These are phyloP conservation scores for Drosophila virilis DNA, from an alignment of 1,140 invertebrate species.

Conservation along the genomic window DNA sequence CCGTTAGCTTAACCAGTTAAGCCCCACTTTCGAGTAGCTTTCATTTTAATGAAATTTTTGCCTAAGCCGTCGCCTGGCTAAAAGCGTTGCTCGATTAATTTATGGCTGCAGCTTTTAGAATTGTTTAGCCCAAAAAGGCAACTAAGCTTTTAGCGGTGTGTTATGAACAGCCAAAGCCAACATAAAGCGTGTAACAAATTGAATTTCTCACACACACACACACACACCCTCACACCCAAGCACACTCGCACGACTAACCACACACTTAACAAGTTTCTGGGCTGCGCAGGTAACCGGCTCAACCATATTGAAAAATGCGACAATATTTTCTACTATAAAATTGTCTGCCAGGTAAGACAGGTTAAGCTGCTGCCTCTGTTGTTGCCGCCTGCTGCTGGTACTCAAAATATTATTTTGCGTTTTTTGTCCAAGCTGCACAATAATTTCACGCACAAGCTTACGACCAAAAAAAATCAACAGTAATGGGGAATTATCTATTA, in stretches of 20 bases:
- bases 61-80: constrained; percentile 15
- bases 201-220: constrained; percentile 66
- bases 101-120: constrained; percentile 64
- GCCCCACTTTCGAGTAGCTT: constrained; percentile 42
- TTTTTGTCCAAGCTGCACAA: constrained; percentile 35
- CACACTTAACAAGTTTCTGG: constrained; percentile 79
- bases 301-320: constrained; percentile 76
- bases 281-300: constrained; percentile 28
- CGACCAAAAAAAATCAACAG: constrained; percentile 5
- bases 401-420: constrained; percentile 50
- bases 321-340: constrained; percentile 67
- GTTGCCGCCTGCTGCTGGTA: constrained; percentile 1
- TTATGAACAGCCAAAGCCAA: constrained; percentile 67
- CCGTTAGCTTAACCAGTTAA: background rate
- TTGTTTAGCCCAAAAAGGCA: constrained; percentile 30
- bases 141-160: constrained; percentile 61
- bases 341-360: constrained; percentile 38
- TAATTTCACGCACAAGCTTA: constrained; percentile 25
- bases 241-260: constrained; percentile 47
- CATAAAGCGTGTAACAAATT: constrained; percentile 79
- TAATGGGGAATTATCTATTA: constrained; percentile 14
- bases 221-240: constrained; percentile 11
- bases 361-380: constrained; percentile 8
- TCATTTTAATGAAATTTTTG: constrained; percentile 71
- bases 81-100: constrained; percentile 64